Evolutionary conservation across 2,113 vertebrate genomes (phyloP), one percentile per base, ranked within the genome.

Genomic region (Varanus salvator): DNA sequence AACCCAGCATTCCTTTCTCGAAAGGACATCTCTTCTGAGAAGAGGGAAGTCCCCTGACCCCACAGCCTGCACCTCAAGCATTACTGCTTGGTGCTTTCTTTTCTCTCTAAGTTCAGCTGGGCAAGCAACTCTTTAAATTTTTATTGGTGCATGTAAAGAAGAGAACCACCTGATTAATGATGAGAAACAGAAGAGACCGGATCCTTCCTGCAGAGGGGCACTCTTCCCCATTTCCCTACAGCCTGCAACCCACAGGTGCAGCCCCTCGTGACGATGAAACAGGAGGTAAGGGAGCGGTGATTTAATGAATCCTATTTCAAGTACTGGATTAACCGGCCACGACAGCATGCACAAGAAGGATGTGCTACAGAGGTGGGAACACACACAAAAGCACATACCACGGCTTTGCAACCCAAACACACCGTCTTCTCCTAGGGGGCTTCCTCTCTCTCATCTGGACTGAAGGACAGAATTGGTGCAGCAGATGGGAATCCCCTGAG

Each of bases 401-500:
- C 48, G 72, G 57, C 2, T 78, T 23, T 21, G 44, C 60, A 71
- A 82, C 64, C 71, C 66, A 52, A 88, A 83, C 83, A 83, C 80
- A 87, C 90, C 54, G 81, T 80, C 81, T 89, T 91, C 91, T 80
- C 92, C 86, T 75, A 19, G 77, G 60, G 90, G 87, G 64, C 89
- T 87, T 90, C 87, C 89, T 87, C 85, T 83, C 87, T 69, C 87
- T 38, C 23, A 9, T 17, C 48, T 38, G 87, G 90, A 77, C 86
- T 54, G 89, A 87, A 91, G 91, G 82, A 82, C 78, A 80, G 82
- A 88, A 85, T 27, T 68, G 88, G 85, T 95, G 96, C 96, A 96
- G 96, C 95, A 96, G 96, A 95, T 95, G 89, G 60, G 89, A 83
- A 88, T 94, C 95, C 94, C 95, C 96, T 96, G 96, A 97, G 96